Percentiles rank a stretch among this genome's conserved stretches.
Conservation (phyloP, 2,888 invertebrate species). For the Drosophila kambysellisi region DNA sequence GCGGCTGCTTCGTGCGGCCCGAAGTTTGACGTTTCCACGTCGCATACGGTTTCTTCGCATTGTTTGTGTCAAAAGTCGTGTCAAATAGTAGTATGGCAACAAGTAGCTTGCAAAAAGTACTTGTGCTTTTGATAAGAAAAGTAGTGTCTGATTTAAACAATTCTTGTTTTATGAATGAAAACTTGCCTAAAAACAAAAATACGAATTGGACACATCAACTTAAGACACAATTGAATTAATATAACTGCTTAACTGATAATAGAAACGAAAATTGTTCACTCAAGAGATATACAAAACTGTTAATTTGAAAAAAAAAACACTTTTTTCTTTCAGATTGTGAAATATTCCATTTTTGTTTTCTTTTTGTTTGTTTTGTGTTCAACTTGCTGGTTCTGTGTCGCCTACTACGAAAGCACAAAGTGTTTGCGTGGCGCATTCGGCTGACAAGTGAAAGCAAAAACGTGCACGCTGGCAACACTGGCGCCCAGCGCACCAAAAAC, state of each 20-base stretch:
- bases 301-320: neutral
- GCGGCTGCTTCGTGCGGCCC: slow-evolving; percentile 51
- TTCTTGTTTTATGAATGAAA: slow-evolving; percentile 66
- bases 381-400: slow-evolving; percentile 9
- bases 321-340: neutral
- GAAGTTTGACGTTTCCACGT: slow-evolving; percentile 81
- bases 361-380: slow-evolving; percentile 1
- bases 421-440: slow-evolving; percentile 71
- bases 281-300: neutral
- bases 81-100: slow-evolving; percentile 67
- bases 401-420: slow-evolving; percentile 53
- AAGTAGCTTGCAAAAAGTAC: slow-evolving; percentile 62
- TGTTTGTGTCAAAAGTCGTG: slow-evolving; percentile 49
- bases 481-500: slow-evolving; percentile 8
- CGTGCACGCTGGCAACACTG: slow-evolving; percentile 69
- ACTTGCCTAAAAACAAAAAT: neutral
- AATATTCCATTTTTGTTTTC: neutral
- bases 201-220: neutral
- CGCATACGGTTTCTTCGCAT: slow-evolving; percentile 44
- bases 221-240: neutral
- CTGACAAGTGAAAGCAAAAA: slow-evolving; percentile 70
- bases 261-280: neutral
- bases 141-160: slow-evolving; percentile 24
- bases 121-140: slow-evolving; percentile 57
- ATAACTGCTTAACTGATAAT: neutral